A percentile compares a stretch with the other conserved stretches of the same genome.
These are phyloP conservation scores for Lontra canadensis DNA, from an alignment of 2,113 vertebrate species.

Conservation along the genomic window DNA sequence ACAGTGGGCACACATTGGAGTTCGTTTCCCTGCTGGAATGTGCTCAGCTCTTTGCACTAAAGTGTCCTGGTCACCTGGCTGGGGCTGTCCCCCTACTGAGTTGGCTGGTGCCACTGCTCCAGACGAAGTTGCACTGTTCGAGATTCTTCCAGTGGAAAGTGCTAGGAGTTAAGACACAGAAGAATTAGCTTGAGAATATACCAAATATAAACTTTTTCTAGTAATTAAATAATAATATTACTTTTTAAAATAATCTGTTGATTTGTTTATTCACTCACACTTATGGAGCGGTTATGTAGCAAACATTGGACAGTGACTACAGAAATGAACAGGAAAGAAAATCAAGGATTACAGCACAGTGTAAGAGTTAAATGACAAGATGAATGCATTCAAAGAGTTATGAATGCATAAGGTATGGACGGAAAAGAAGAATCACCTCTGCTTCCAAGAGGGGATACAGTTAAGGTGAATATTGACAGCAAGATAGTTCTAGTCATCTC, in stretches of 20 bases:
- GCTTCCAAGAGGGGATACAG: not conserved
- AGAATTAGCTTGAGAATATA: not conserved
- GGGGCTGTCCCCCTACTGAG: slow-evolving; percentile 79
- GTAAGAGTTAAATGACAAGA: not conserved
- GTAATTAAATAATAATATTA: not conserved
- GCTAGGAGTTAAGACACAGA: slow-evolving; percentile 66
- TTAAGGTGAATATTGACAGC: not conserved
- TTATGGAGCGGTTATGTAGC: not conserved
- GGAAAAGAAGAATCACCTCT: not conserved
- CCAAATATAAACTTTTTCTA: not conserved
- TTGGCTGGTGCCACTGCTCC: slow-evolving; percentile 66
- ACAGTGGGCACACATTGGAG: slow-evolving; percentile 96
- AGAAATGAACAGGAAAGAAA: not conserved
- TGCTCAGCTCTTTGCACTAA: slow-evolving; percentile 96
- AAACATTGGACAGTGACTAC: not conserved
- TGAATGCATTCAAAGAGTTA: not conserved
- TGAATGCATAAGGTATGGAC: not conserved
- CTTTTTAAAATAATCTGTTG: not conserved
- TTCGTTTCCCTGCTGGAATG: slow-evolving; percentile 94
- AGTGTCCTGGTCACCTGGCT: slow-evolving; percentile 89
- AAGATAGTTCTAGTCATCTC: not conserved
- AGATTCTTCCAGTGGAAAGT: slow-evolving; percentile 86
- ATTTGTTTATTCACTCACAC: not conserved
- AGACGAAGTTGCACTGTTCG: slow-evolving; percentile 79
- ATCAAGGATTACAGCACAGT: not conserved